Percentiles rank a stretch among this genome's conserved stretches.
These are phyloP conservation scores for Syrrhaptes paradoxus DNA, from an alignment of 2,113 vertebrate species.

Conservation along the genomic window DNA sequence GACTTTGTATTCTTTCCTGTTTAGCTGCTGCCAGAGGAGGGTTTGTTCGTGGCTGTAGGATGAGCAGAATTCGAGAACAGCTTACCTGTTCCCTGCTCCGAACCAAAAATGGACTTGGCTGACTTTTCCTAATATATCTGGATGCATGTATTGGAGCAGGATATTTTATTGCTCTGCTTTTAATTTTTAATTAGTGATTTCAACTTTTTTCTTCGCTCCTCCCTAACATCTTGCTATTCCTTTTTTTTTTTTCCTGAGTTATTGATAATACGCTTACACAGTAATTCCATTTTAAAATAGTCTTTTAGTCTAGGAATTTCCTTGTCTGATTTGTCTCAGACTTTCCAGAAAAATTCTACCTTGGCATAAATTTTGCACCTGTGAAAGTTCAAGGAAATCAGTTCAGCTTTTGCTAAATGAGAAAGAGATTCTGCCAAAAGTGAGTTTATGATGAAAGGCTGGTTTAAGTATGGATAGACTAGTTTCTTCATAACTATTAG, in stretches of 20 bases:
- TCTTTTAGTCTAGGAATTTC: slow-evolving; percentile 3
- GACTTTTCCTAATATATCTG: neutral
- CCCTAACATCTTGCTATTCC: neutral
- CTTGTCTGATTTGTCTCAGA: slow-evolving; percentile 20
- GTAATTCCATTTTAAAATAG: neutral
- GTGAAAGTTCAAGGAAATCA: neutral
- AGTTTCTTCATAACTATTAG: neutral
- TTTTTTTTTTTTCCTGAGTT: neutral
- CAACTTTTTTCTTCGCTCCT: neutral
- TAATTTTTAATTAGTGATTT: neutral
- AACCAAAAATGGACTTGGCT: neutral
- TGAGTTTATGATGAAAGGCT: neutral
- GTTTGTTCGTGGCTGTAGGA: neutral
- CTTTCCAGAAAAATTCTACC: slow-evolving; percentile 26
- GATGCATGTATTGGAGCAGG: neutral
- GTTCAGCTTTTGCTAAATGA: neutral
- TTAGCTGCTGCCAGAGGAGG: neutral
- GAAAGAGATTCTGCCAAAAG: neutral
- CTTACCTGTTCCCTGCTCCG: neutral
- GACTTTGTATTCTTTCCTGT: neutral
- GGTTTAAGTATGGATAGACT: neutral
- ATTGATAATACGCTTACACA: neutral
- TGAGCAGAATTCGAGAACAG: neutral
- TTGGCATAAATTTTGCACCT: slow-evolving; percentile 7
- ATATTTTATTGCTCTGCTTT: neutral